These are phyloP conservation scores for Erethizon dorsatum DNA, from an alignment of 2,797 vertebrate genomes.

Conservation along the genomic window DNA sequence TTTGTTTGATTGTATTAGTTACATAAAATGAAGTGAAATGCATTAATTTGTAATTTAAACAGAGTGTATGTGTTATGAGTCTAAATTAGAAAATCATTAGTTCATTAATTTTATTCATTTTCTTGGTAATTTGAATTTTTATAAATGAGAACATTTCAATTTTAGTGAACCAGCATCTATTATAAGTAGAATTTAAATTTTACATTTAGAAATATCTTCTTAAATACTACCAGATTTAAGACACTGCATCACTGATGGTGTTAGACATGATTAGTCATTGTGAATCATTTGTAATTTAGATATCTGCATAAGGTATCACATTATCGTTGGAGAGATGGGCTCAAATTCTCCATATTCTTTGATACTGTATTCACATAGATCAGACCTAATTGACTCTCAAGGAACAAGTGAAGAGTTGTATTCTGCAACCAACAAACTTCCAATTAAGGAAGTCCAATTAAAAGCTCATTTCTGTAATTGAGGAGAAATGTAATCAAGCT, in stretches of 20 bases:
- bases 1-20: slow-evolving; percentile 35
- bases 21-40: slow-evolving; percentile 14
- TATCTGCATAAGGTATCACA: neutral
- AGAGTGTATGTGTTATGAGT: neutral
- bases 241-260: neutral
- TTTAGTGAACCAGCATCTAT: slow-evolving; percentile 34
- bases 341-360: slow-evolving; percentile 55
- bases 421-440: slow-evolving; percentile 69
- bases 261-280: neutral
- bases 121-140: neutral
- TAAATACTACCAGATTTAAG: neutral
- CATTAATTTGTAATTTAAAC: slow-evolving; percentile 15
- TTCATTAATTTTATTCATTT: neutral
- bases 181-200: slow-evolving; percentile 50
- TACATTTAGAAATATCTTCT: slow-evolving; percentile 5
- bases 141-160: slow-evolving; percentile 6
- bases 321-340: neutral
- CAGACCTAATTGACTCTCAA: slow-evolving; percentile 74
- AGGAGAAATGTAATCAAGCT: slow-evolving; percentile 82
- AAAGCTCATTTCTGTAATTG: slow-evolving; percentile 84
- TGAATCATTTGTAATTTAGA: slow-evolving; percentile 29
- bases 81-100: neutral
- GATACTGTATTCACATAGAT: slow-evolving; percentile 55
- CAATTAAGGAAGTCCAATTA: slow-evolving; percentile 84
- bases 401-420: slow-evolving; percentile 70